Conservation (phyloP, 1,140 invertebrate genomes). For the Pseudachorutes palmiensis region DNA sequence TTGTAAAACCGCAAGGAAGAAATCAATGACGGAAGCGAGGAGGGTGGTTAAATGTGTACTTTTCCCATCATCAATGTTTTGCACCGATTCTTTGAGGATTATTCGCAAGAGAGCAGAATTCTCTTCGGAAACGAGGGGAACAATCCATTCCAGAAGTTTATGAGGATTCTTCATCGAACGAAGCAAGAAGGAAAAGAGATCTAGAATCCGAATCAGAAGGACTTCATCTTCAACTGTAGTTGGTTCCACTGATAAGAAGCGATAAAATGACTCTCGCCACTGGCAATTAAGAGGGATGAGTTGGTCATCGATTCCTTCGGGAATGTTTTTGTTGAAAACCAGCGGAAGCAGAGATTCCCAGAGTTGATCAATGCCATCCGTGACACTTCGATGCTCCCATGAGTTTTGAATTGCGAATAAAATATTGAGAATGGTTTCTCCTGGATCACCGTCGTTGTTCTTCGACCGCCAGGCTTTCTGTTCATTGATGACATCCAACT, state of each 20-base stretch:
- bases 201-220: slow-evolving; percentile 22
- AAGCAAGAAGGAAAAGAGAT: slow-evolving; percentile 26
- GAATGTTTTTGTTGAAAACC: slow-evolving; percentile 8
- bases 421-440: slow-evolving; percentile 3
- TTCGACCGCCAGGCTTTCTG: neutral
- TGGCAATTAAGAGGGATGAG: neutral
- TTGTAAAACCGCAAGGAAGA: slow-evolving; percentile 19
- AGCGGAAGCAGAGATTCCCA: slow-evolving; percentile 18
- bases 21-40: slow-evolving; percentile 22
- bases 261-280: slow-evolving; percentile 32
- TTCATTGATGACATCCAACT: slow-evolving; percentile 12
- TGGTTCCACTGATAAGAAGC: slow-evolving; percentile 37
- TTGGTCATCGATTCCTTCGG: neutral
- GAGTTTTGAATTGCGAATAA: slow-evolving; percentile 32
- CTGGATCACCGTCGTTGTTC: neutral
- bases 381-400: slow-evolving; percentile 23
- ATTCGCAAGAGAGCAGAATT: slow-evolving; percentile 17
- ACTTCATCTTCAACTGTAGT: slow-evolving; percentile 30
- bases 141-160: slow-evolving; percentile 27
- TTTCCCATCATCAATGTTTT: neutral
- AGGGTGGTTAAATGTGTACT: slow-evolving; percentile 24
- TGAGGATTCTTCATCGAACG: slow-evolving; percentile 2
- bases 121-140: slow-evolving; percentile 28
- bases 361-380: slow-evolving; percentile 15
- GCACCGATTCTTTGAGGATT: neutral